A percentile compares a stretch with the other conserved stretches of the same genome.
These are phyloP conservation scores for Chinchilla lanigera DNA, from an alignment of 2,113 vertebrate species.

Conservation along the genomic window DNA sequence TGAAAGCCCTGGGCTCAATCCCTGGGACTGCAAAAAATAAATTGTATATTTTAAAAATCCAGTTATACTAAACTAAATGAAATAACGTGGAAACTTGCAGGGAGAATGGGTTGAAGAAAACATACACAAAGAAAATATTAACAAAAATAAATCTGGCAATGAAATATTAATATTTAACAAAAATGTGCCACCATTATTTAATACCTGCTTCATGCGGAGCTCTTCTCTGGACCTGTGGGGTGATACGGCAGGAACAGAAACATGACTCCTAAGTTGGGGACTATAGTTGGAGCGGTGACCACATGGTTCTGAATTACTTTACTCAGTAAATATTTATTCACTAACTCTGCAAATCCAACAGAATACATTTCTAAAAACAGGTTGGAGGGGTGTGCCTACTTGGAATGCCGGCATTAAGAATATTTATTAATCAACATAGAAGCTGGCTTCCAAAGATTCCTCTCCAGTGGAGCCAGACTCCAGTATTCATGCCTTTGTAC, in stretches of 20 bases:
- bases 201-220: neutral
- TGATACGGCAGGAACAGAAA: neutral
- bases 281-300: neutral
- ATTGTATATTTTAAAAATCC: neutral
- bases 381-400: neutral
- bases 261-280: neutral
- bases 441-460: neutral
- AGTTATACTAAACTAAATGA: neutral
- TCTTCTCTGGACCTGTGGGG: neutral
- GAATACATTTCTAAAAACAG: neutral
- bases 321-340: neutral
- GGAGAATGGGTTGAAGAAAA: neutral
- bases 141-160: neutral
- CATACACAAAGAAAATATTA: neutral
- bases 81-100: neutral
- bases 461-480: neutral
- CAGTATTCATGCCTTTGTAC: neutral
- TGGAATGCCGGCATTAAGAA: constrained; percentile 26
- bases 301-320: neutral
- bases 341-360: neutral
- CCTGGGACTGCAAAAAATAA: neutral
- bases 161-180: neutral
- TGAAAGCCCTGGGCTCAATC: neutral
- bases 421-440: neutral
- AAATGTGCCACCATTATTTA: neutral